Evolutionary conservation across 2,888 invertebrate genomes (phyloP).

Genomic region (Agrochola circellaris): DNA sequence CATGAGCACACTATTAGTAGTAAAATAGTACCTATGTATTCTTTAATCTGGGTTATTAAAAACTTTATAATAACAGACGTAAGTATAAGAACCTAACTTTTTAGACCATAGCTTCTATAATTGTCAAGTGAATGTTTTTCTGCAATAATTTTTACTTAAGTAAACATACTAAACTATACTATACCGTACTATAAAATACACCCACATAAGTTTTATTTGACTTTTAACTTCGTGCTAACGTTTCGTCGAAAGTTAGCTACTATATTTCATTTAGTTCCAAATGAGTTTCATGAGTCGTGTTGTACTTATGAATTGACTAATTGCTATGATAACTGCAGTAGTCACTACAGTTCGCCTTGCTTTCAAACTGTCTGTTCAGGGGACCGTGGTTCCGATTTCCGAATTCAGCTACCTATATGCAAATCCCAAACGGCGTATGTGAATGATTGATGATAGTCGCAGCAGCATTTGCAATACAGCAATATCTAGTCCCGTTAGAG

Average conservation of each 20-base stretch:
- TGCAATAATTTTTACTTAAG: background rate
- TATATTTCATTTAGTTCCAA: slow-evolving; percentile 27
- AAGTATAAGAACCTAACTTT: background rate
- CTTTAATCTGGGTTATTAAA: background rate
- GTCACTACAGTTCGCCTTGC: background rate
- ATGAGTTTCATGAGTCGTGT: slow-evolving; percentile 23
- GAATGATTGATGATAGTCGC: slow-evolving; percentile 42
- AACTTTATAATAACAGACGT: background rate
- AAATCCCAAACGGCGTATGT: slow-evolving; percentile 11
- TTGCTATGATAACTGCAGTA: background rate
- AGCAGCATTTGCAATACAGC: slow-evolving; percentile 13
- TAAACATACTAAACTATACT: background rate
- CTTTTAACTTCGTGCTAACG: background rate
- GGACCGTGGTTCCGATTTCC: slow-evolving; percentile 13
- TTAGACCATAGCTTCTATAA: background rate
- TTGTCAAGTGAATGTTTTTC: background rate
- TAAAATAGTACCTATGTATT: background rate
- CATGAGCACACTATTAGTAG: background rate
- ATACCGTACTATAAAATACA: background rate
- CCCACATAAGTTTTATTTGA: slow-evolving; percentile 22
- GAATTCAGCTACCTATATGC: slow-evolving; percentile 14
- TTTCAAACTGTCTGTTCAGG: background rate
- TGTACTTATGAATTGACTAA: background rate
- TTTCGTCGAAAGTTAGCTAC: slow-evolving; percentile 15
- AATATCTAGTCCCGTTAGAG: background rate